Conservation (phyloP, 2,113 vertebrate genomes). For the Baryphthengus martii region DNA sequence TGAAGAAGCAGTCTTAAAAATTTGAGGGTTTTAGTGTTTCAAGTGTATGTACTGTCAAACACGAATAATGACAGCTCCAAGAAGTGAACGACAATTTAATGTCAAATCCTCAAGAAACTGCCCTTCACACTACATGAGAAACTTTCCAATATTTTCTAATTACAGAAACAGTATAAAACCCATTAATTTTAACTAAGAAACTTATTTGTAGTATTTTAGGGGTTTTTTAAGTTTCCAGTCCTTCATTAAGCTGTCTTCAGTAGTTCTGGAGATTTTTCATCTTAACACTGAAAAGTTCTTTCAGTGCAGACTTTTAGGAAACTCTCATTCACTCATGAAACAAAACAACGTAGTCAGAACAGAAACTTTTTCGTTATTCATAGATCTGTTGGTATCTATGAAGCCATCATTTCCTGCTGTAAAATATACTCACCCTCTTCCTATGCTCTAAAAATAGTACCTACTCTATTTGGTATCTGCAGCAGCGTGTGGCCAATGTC, state of each 20-base stretch:
- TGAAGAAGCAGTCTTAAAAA: background rate
- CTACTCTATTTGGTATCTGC: background rate
- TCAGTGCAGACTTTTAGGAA: background rate
- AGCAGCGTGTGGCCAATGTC: background rate
- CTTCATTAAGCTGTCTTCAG: background rate
- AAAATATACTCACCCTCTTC: slow-evolving; percentile 32
- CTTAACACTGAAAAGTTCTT: background rate
- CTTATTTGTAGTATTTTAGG: background rate
- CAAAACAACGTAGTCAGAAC: background rate
- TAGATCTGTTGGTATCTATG: slow-evolving; percentile 8
- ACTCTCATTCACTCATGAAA: background rate
- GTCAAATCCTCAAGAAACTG: background rate
- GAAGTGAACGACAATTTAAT: background rate
- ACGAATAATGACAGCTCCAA: background rate
- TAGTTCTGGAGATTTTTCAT: background rate
- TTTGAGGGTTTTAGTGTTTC: background rate
- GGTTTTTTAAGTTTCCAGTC: background rate
- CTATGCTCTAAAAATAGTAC: slow-evolving; percentile 56
- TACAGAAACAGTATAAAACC: background rate
- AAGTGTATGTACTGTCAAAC: background rate
- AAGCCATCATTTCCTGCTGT: slow-evolving; percentile 54
- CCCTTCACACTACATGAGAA: background rate
- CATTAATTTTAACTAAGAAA: background rate
- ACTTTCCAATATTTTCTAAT: background rate
- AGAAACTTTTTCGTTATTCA: slow-evolving; percentile 42